Evolutionary conservation across 2,888 invertebrate species (phyloP).

Genomic region (Tortricodes alternella): DNA sequence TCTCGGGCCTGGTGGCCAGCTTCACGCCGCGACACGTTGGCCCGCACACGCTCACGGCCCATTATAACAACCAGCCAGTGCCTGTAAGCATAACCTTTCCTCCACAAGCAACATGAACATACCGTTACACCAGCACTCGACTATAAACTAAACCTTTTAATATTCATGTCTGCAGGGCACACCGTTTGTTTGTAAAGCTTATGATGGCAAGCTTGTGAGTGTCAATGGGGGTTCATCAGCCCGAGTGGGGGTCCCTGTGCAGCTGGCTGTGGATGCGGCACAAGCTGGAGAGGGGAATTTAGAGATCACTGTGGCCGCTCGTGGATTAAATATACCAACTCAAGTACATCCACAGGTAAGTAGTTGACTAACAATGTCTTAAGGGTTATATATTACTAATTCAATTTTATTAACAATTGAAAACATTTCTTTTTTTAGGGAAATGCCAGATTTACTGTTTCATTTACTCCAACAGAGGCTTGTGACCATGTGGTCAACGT

Average conservation of each 20-base stretch:
- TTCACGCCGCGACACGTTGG: constrained; percentile 97
- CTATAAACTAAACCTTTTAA: neutral
- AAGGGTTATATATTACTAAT: neutral
- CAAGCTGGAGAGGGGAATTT: constrained; percentile 98
- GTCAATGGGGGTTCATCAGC: constrained; percentile 90
- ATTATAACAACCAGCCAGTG: constrained; percentile 94
- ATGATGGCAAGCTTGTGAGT: constrained; percentile 94
- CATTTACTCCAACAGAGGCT: constrained; percentile 96
- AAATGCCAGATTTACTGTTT: constrained; percentile 93
- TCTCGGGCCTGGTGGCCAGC: constrained; percentile 93
- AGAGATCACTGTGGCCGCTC: constrained; percentile 97
- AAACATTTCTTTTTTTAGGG: constrained; percentile 62
- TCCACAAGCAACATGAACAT: too few species aligned
- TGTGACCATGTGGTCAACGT: constrained; percentile 98
- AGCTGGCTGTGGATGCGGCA: constrained; percentile 97
- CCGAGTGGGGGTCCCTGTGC: constrained; percentile 93
- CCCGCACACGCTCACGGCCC: constrained; percentile 94
- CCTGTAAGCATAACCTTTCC: constrained; percentile 82
- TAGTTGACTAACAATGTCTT: neutral
- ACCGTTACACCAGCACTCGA: too few species aligned
- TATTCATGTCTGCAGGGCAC: constrained; percentile 83
- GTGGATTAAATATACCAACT: constrained; percentile 96
- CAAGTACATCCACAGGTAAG: constrained; percentile 96
- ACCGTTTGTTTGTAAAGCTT: constrained; percentile 94
- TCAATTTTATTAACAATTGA: constrained; percentile 12